Conservation (phyloP, 2,888 invertebrate species). For the Gari tellinella region DNA sequence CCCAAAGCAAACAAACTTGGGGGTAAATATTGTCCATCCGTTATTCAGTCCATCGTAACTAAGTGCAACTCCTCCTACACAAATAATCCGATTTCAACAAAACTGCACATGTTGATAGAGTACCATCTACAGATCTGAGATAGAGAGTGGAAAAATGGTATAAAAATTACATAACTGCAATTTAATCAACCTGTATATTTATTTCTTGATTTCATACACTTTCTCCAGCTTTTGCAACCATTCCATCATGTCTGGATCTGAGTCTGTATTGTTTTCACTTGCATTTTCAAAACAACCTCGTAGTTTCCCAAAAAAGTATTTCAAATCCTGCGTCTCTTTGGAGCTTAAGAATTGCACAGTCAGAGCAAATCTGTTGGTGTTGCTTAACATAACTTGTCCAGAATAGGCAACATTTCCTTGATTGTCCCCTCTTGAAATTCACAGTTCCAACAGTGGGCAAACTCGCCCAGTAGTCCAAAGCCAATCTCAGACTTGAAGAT, state of each 20-base stretch:
- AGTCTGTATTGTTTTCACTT: constrained; percentile 1
- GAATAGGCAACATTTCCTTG: constrained; percentile 76
- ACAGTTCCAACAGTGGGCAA: constrained; percentile 80
- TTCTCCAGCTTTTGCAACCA: constrained; percentile 6
- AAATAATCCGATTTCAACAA: too few species aligned
- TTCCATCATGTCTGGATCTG: not conserved
- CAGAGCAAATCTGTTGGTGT: constrained; percentile 82
- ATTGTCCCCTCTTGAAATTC: constrained; percentile 75
- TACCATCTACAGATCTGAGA: too few species aligned
- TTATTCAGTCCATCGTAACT: too few species aligned
- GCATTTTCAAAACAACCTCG: not conserved
- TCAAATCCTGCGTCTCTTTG: constrained; percentile 81
- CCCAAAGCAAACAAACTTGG: too few species aligned
- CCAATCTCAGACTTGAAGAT: constrained; percentile 84
- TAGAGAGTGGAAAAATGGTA: too few species aligned
- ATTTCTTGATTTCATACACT: constrained; percentile 26
- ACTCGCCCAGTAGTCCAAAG: constrained; percentile 84
- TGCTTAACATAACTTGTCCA: constrained; percentile 82
- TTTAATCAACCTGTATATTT: too few species aligned
- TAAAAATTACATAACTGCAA: too few species aligned
- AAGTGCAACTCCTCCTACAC: too few species aligned
- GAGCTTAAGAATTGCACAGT: constrained; percentile 84
- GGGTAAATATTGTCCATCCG: too few species aligned
- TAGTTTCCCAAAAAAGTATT: constrained; percentile 82
- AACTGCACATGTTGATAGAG: too few species aligned